Evolutionary conservation across 92 coral and sea anemone genomes (phyloP).

Genomic region (Paramuricea clavata): DNA sequence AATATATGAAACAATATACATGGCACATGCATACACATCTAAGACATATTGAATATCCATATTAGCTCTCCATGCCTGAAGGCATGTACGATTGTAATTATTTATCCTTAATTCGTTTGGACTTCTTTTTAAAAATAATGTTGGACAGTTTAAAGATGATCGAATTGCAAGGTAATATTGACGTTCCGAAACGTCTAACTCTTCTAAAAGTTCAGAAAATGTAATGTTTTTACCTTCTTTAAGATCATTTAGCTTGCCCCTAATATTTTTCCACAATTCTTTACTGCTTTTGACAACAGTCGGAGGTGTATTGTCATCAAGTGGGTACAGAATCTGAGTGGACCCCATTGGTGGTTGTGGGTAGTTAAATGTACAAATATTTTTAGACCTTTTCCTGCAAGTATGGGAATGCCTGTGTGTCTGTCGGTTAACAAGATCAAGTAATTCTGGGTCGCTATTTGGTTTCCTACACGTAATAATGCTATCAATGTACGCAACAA

Average conservation of each 20-base stretch:
- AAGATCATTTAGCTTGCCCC: too few relatives aligned
- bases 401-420: constrained; percentile 31
- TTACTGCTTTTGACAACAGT: constrained; percentile 27
- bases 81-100: constrained; percentile 55
- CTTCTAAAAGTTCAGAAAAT: constrained; percentile 7
- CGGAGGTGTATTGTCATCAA: constrained; percentile 48
- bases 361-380: constrained; percentile 65
- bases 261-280: not conserved
- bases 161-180: constrained; percentile 66
- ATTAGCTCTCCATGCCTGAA: constrained; percentile 41
- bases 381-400: constrained; percentile 36
- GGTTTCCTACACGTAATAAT: constrained; percentile 52
- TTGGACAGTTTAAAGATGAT: constrained; percentile 58
- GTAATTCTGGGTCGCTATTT: constrained; percentile 4
- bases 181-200: not conserved
- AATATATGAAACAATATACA: not conserved
- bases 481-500: constrained; percentile 2
- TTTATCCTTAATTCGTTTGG: constrained; percentile 73
- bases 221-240: not conserved
- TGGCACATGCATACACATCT: constrained; percentile 9
- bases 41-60: constrained; percentile 13
- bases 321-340: constrained; percentile 57
- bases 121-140: constrained; percentile 68
- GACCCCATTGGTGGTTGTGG: constrained; percentile 45
- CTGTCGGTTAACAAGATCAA: constrained; percentile 22